These are phyloP conservation scores for Syrrhaptes paradoxus DNA, from an alignment of 2,113 vertebrate genomes.

Conservation along the genomic window DNA sequence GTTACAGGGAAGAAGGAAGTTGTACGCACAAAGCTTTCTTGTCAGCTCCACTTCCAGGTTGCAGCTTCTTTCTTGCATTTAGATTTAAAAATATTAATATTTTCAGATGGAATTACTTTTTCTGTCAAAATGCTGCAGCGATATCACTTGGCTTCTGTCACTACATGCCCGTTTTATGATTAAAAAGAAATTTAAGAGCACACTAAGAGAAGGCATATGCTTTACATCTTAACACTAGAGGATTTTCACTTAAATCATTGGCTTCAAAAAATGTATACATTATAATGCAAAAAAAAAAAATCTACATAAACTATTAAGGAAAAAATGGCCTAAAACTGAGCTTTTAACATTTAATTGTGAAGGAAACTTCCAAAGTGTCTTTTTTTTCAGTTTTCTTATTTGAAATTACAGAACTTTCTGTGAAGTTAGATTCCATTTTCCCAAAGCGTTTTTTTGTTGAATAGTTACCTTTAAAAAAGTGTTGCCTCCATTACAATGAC, in stretches of 20 bases:
- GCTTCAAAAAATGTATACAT: background rate
- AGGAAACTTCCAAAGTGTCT: background rate
- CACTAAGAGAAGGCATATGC: background rate
- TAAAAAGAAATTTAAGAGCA: background rate
- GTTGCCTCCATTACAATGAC: background rate
- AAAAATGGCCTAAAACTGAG: background rate
- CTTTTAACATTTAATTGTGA: background rate
- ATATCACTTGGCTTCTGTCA: background rate
- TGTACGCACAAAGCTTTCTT: background rate
- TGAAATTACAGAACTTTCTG: background rate
- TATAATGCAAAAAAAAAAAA: background rate
- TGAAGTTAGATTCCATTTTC: background rate
- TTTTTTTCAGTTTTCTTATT: background rate
- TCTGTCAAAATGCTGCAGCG: background rate
- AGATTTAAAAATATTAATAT: background rate
- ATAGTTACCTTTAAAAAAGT: background rate
- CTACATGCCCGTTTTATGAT: background rate
- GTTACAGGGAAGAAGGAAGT: background rate
- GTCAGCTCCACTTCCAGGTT: too few relatives aligned
- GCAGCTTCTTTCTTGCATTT: background rate
- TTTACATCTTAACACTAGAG: background rate
- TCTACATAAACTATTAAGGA: background rate
- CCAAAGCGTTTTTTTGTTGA: background rate
- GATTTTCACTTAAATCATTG: background rate
- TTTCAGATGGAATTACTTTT: background rate